A percentile compares a stretch with the other conserved stretches of the same genome.
Evolutionary conservation across 2,113 vertebrate species (phyloP).

Genomic region (Paedocypris sp.): DNA sequence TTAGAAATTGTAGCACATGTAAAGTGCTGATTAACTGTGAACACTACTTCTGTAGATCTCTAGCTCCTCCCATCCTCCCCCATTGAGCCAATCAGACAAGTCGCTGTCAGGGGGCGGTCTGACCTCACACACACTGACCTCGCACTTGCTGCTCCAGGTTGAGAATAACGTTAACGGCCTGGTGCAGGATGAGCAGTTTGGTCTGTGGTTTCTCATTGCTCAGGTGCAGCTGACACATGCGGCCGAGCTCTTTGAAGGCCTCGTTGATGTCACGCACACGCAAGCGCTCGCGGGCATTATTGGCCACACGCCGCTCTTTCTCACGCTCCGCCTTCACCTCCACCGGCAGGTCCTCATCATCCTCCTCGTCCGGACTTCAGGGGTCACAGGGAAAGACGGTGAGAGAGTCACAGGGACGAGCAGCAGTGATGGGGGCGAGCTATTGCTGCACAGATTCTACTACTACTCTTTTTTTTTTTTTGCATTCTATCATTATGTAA

Average conservation of each 20-base stretch:
- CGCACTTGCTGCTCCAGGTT: constrained; percentile 99
- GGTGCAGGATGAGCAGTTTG: constrained; percentile 94
- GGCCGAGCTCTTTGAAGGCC: no score
- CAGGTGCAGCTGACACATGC: no score
- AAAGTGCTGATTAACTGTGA: no score
- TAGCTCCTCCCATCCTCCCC: not conserved
- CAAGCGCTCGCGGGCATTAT: constrained; percentile 90
- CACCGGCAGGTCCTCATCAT: constrained; percentile 85
- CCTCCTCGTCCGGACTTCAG: constrained; percentile 67
- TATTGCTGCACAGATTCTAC: no score
- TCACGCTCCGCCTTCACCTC: constrained; percentile 96
- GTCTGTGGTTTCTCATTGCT: no score
- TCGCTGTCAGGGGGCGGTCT: no score
- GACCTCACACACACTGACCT: constrained; percentile 98
- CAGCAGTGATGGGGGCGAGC: no score
- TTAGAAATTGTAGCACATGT: no score
- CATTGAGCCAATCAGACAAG: not conserved
- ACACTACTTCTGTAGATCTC: no score
- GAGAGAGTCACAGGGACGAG: constrained; percentile 24
- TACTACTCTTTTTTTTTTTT: no score
- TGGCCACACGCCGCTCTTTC: constrained; percentile 93
- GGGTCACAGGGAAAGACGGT: constrained; percentile 15
- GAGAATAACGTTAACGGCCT: constrained; percentile 96
- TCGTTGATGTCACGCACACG: no score
- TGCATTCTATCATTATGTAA: no score